Conservation (phyloP, 1,140 invertebrate species). For the Luehdorfia chinensis region DNA sequence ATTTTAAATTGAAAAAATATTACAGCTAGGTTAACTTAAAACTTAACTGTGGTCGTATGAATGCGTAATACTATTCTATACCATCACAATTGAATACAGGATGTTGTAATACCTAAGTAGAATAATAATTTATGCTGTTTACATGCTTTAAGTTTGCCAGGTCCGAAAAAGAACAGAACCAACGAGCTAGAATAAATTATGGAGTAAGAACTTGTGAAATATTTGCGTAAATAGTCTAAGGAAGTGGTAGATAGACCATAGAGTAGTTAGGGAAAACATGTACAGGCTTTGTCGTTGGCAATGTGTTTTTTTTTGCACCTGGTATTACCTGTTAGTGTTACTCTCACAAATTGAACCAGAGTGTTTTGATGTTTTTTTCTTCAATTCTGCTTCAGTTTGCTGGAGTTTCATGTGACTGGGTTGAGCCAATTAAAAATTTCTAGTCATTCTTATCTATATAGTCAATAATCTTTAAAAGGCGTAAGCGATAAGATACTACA, state of each 20-base stretch:
- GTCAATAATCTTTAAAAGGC: no score
- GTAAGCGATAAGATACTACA: no score
- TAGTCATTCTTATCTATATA: no score
- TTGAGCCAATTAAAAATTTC: no score
- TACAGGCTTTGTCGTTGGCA: constrained; percentile 62
- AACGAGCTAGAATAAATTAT: constrained; percentile 43
- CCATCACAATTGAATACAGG: no score
- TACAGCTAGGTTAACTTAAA: no score
- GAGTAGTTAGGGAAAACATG: constrained; percentile 44
- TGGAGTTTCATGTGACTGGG: no score
- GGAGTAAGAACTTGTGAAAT: constrained; percentile 38
- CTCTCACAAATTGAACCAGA: background rate
- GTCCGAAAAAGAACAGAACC: constrained; percentile 69
- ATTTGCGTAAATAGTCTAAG: constrained; percentile 22
- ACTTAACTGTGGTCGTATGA: no score
- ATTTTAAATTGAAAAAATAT: no score
- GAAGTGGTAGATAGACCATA: constrained; percentile 45
- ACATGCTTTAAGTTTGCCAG: constrained; percentile 55
- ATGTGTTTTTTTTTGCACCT: constrained; percentile 74
- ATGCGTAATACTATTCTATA: no score
- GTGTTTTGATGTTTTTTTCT: background rate
- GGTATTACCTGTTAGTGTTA: constrained; percentile 37
- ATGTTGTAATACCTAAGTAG: no score
- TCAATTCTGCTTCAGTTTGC: background rate
- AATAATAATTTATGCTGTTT: no score